These are phyloP conservation scores for Cosmorhoe ocellata DNA, from an alignment of 2,888 invertebrate genomes.

Conservation along the genomic window DNA sequence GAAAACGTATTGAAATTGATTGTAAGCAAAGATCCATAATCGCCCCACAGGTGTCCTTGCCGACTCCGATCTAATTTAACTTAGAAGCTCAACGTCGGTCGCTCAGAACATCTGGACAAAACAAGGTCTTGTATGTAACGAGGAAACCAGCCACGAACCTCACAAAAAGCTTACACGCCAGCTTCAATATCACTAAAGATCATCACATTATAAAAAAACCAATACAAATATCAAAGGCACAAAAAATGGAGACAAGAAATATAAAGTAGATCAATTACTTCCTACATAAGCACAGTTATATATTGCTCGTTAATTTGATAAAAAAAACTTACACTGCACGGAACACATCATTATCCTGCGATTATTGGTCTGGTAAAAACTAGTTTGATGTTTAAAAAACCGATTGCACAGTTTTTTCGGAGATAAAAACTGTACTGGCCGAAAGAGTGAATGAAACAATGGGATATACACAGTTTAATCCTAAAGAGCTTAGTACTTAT, in stretches of 20 bases:
- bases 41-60: slow-evolving; percentile 35
- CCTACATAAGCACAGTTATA: slow-evolving; percentile 63
- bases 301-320: slow-evolving; percentile 26
- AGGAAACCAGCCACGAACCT: slow-evolving; percentile 61
- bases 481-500: too few species aligned
- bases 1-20: too few species aligned
- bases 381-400: slow-evolving; percentile 29
- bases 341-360: slow-evolving; percentile 24
- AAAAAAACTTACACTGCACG: slow-evolving; percentile 44
- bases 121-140: slow-evolving; percentile 71
- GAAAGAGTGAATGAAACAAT: too few species aligned
- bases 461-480: too few species aligned
- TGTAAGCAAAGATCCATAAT: too few species aligned
- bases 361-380: slow-evolving; percentile 36
- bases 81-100: slow-evolving; percentile 48
- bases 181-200: slow-evolving; percentile 68
- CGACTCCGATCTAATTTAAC: slow-evolving; percentile 43
- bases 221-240: slow-evolving; percentile 33
- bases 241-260: slow-evolving; percentile 45
- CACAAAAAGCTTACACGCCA: slow-evolving; percentile 60
- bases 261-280: slow-evolving; percentile 59
- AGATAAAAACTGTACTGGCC: too few species aligned
- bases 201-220: slow-evolving; percentile 40
- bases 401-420: slow-evolving; percentile 11
- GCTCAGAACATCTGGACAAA: slow-evolving; percentile 65